Conservation (phyloP, 2,797 vertebrate species). For the Xiphophorus birchmanni region DNA sequence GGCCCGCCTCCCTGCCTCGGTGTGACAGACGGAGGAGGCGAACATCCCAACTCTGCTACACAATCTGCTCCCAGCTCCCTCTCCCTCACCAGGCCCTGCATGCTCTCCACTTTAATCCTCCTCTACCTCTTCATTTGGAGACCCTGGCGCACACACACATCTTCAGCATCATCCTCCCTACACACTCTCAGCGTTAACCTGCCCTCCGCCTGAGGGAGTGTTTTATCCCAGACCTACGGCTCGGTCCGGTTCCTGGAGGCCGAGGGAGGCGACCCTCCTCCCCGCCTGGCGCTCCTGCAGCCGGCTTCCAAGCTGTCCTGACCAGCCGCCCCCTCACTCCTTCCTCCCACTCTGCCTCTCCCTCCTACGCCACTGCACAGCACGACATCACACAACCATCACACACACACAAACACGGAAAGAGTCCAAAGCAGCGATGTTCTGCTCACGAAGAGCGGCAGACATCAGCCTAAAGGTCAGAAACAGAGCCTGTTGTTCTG, state of each 20-base stretch:
- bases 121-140: conserved; percentile 16
- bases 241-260: conserved; percentile 62
- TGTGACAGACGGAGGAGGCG: conserved; percentile 69
- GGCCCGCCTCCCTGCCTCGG: conserved; percentile 72
- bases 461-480: conserved; percentile 58
- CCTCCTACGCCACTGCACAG: conserved; percentile 41
- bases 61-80: conserved; percentile 57
- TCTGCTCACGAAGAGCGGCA: conserved; percentile 12
- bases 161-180: conserved; percentile 3
- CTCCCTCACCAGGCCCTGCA: conserved; percentile 31
- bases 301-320: conserved; percentile 67
- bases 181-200: conserved; percentile 3
- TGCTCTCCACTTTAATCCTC: conserved; percentile 35
- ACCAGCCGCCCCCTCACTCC: conserved; percentile 45
- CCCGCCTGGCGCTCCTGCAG: conserved; percentile 57
- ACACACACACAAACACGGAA: neutral
- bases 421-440: conserved; percentile 20
- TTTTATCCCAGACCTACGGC: conserved; percentile 49
- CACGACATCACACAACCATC: conserved; percentile 30
- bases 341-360: conserved; percentile 26
- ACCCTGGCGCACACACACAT: neutral
- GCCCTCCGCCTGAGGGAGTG: conserved; percentile 19
- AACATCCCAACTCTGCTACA: conserved; percentile 66
- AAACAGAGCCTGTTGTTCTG: conserved; percentile 56
- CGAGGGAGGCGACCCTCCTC: conserved; percentile 60